Base-by-base conservation (phyloP, 2,797 vertebrate genomes). In the Acanthornis magna region DNA sequence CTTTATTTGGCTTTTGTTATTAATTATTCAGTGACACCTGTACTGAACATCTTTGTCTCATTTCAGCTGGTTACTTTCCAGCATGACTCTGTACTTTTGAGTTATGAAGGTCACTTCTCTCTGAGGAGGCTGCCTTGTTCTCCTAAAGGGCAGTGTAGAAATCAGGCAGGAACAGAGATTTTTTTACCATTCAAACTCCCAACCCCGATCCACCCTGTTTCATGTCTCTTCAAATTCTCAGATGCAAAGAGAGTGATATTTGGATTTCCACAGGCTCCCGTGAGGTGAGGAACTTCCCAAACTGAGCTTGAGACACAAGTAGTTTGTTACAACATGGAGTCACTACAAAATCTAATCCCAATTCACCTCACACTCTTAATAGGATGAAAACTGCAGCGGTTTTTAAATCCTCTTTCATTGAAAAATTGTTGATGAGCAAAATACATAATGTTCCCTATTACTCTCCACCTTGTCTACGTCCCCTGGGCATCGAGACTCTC, bases 351-450 rank as follows among this genome's bases (percentile, higher is more conserved):
- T 30, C 58, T 91, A 80, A 90, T 85, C 75, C 76, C 40, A 71
- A 60, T 78, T 95, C 2, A 1, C 62, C 89, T 95, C 83, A 47
- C 70, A 55, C 26, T n/a, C 58, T 93, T 74, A 74, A 81, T 71
- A 84, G 51, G 65, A 70, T 73, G 61, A 70, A 88, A 96, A 93
- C 40, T 48, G 71, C 73, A 58, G 57, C 71, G 47, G 32, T 45
- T 91, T 92, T 66, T 20, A 93, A 95, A 89, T 76, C 42, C 55
- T 70, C 54, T 95, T 96, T 92, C 71, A 91, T 19, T 92, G 90
- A 96, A 93, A 93, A 94, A 94, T 22, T 85, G 81, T 78, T 88
- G 91, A 92, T 92, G 95, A 95, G 60, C 50, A 81, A 96, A 94
- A 95, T 74, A 86, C 73, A 78, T 84, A 77, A 96, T 40, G 55